Evolutionary conservation across 1,140 invertebrate genomes (phyloP), one percentile per base, ranked within the genome.

Genomic region (Eciton burchellii): DNA sequence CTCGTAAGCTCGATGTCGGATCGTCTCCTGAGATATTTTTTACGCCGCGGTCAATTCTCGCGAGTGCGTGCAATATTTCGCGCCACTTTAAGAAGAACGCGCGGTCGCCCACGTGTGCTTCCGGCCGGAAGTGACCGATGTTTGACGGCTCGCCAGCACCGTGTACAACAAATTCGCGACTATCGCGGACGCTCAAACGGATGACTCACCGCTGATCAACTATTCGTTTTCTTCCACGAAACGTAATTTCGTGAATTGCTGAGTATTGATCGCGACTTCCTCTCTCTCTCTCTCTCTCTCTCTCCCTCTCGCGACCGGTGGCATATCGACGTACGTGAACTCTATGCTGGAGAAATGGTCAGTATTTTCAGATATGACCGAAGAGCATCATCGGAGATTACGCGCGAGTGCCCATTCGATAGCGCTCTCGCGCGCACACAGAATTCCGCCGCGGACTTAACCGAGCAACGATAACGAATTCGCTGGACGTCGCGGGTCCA

Each of bases 171-270:
- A 56, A 29, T 19, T 26, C 12, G 24, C n/a, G 52, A 43, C 14
- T 66, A 62, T 79, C 14, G 21, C 43, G 21, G 35, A 16, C 43
- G 57, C 29, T n/a, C 59, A 52, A 45, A 65, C 14, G 49, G 19
- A 14, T 24, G 41, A 77, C 76, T 60, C 63, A 8, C 5, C 21
- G 71, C 12, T 57, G 76, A 54, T 71, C 62, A 52, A 68, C 83
- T 66, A 88, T 84, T 86, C 82, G 81, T 90, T 84, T 79, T 77
- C 66, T 82, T 83, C 83, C 72, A 19, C 56, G 63, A 57, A 49
- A 26, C 81, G 81, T 89, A 90, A 90, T 89, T 90, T 86, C 68
- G 70, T 49, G 73, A 84, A 90, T 89, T 84, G 76, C 57, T 45
- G 62, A 45, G 43, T 72, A 90, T 88, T 82, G 86, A 90, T 91